A percentile compares a stretch with the other conserved stretches of the same genome.
phyloP scores from a whole-genome alignment of 2,113 vertebrate species.

The Crypturellus undulatus region DNA sequence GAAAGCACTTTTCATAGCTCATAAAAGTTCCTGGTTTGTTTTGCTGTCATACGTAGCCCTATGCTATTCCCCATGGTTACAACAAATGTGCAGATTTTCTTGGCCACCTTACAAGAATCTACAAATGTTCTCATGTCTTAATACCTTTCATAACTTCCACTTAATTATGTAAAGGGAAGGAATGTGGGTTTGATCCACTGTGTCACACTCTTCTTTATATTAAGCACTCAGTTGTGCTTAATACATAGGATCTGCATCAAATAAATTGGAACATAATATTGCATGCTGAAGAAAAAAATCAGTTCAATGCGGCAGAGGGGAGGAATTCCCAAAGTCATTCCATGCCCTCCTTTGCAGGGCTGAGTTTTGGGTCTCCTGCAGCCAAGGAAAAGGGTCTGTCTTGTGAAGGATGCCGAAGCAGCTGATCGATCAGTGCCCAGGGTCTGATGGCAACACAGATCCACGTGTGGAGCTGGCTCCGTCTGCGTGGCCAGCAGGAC shows the following conservation, averaged over 20 bases:
- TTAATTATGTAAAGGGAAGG: background rate
- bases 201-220: background rate
- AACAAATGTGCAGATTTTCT: background rate
- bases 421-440: background rate
- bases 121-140: background rate
- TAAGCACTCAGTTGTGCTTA: background rate
- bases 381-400: accelerated
- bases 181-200: background rate
- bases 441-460: background rate
- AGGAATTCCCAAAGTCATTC: background rate
- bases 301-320: background rate
- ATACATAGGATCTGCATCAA: background rate
- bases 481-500: background rate
- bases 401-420: accelerated
- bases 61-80: background rate
- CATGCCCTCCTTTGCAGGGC: background rate
- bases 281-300: background rate
- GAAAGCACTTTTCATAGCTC: background rate
- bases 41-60: background rate
- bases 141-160: background rate
- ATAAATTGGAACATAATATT: background rate
- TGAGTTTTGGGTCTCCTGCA: background rate
- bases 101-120: background rate
- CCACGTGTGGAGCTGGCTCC: background rate
- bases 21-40: background rate